Percentiles rank a stretch among this genome's conserved stretches.
Conservation (phyloP, 2,797 vertebrate genomes). For the Esox masquinongy region DNA sequence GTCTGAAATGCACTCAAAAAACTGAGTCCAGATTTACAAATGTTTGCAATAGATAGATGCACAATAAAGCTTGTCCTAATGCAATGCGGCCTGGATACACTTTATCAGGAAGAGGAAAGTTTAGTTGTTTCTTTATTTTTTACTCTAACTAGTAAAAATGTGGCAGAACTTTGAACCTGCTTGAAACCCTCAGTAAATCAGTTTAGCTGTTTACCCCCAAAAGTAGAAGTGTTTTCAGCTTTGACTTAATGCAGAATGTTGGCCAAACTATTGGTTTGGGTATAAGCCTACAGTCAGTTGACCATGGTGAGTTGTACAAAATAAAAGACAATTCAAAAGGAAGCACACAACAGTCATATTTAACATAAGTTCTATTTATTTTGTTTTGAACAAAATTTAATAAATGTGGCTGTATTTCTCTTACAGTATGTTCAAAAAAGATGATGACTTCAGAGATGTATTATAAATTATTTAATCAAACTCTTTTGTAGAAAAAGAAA, state of each 20-base stretch:
- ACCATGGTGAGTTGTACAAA: neutral
- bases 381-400: constrained; percentile 82
- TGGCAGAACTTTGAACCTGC: neutral
- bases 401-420: constrained; percentile 79
- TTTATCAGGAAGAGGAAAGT: neutral
- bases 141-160: neutral
- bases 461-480: constrained; percentile 87
- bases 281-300: neutral
- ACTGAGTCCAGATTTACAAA: neutral
- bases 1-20: neutral
- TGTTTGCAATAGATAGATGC: neutral
- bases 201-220: neutral
- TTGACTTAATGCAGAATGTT: neutral
- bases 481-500: constrained; percentile 84
- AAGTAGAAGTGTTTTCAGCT: neutral
- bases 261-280: neutral
- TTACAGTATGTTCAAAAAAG: constrained; percentile 79
- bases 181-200: neutral
- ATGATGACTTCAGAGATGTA: constrained; percentile 82
- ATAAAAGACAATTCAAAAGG: constrained; percentile 27
- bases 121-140: neutral
- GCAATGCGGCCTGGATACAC: neutral
- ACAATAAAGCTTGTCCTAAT: too few relatives aligned
- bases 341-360: constrained; percentile 68
- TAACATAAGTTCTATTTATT: constrained; percentile 87